Conservation (phyloP, 2,797 vertebrate species). For the Acipenser ruthenus region DNA sequence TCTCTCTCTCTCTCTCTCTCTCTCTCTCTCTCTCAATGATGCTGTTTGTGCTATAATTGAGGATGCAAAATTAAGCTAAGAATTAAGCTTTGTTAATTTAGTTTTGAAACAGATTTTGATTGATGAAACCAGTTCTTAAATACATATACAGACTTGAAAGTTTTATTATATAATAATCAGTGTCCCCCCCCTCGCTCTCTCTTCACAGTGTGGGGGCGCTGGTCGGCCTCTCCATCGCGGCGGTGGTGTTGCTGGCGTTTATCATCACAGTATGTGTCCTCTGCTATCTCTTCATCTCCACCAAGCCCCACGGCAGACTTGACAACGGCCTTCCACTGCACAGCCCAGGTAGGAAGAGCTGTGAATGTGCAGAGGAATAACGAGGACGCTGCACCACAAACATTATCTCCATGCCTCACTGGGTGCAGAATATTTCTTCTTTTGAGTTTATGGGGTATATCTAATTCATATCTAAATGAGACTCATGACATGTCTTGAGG, state of each 20-base stretch:
- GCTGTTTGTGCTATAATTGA: too few species aligned
- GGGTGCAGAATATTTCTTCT: too few species aligned
- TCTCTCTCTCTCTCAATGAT: background rate
- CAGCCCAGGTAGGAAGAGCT: slow-evolving; percentile 55
- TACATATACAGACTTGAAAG: too few species aligned
- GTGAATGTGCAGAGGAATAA: too few species aligned
- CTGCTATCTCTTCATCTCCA: slow-evolving; percentile 83
- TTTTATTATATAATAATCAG: background rate
- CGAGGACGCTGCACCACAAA: slow-evolving; percentile 6
- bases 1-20: background rate
- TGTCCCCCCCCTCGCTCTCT: slow-evolving; percentile 28
- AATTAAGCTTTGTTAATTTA: too few species aligned
- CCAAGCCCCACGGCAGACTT: slow-evolving; percentile 71
- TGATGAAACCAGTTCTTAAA: too few species aligned
- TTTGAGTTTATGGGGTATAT: too few species aligned
- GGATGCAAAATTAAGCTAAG: too few species aligned
- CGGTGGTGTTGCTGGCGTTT: slow-evolving; percentile 77
- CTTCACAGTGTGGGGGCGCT: slow-evolving; percentile 73
- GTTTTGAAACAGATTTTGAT: too few species aligned
- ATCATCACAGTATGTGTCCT: slow-evolving; percentile 80
- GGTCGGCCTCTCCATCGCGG: slow-evolving; percentile 78
- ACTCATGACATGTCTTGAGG: too few species aligned
- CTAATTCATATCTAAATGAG: too few species aligned
- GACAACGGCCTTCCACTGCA: slow-evolving; percentile 73
- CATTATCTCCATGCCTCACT: too few species aligned